Evolutionary conservation across 2,888 invertebrate genomes (phyloP).

Genomic region (Craniophora ligustri): DNA sequence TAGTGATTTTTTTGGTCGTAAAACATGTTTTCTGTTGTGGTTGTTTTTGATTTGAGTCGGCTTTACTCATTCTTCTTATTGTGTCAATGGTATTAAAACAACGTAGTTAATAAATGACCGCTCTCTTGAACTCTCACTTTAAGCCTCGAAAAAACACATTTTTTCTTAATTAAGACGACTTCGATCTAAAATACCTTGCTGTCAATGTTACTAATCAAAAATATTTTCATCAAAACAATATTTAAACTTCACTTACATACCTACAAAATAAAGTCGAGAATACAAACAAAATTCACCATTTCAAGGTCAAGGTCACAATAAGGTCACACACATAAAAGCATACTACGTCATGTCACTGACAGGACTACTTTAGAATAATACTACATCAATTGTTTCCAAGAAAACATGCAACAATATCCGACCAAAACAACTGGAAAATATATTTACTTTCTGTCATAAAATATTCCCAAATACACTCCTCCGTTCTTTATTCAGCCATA

Average conservation of each 20-base stretch:
- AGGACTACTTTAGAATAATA: not conserved
- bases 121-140: no score
- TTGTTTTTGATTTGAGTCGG: not conserved
- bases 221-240: no score
- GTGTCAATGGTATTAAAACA: no score
- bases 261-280: not conserved
- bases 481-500: slow-evolving; percentile 22
- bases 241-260: not conserved
- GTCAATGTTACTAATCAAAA: no score
- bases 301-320: not conserved
- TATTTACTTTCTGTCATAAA: slow-evolving; percentile 24
- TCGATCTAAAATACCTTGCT: no score
- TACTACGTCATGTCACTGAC: slow-evolving; percentile 21
- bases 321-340: slow-evolving; percentile 14
- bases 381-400: slow-evolving; percentile 9
- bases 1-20: not conserved
- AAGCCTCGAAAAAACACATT: no score
- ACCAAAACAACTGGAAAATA: slow-evolving; percentile 18
- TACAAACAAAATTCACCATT: not conserved
- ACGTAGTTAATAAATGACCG: no score
- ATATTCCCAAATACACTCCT: slow-evolving; percentile 33
- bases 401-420: slow-evolving; percentile 7
- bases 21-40: not conserved
- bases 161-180: no score
- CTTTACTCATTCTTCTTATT: no score